Conservation (phyloP, 1,140 invertebrate genomes). For the Monochamus saltuarius region DNA sequence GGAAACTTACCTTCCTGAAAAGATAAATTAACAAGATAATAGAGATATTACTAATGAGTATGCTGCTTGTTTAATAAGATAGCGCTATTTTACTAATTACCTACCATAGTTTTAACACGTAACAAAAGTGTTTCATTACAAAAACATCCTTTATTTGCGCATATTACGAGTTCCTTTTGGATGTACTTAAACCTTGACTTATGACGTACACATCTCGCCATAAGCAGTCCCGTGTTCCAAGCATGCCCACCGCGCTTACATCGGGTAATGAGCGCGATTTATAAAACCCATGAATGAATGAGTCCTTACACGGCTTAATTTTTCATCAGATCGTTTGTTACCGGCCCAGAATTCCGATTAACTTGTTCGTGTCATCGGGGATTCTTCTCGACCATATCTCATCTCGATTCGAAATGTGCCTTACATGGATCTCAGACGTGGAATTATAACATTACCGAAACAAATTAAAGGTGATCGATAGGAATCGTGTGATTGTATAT, state of each 20-base stretch:
- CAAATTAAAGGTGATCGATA: conserved; percentile 8
- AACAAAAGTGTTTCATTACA: too few relatives aligned
- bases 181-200: too few relatives aligned
- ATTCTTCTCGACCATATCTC: conserved; percentile 33
- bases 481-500: too few relatives aligned
- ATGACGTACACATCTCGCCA: too few relatives aligned
- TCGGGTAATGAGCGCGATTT: conserved; percentile 43
- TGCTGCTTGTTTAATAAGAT: too few relatives aligned
- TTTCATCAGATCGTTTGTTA: conserved; percentile 45
- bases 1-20: too few relatives aligned
- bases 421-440: conserved; percentile 23
- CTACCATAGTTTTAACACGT: too few relatives aligned
- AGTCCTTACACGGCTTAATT: conserved; percentile 42
- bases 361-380: conserved; percentile 38
- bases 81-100: too few relatives aligned
- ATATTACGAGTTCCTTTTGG: too few relatives aligned
- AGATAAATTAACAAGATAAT: too few relatives aligned
- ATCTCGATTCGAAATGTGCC: conserved; percentile 31
- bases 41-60: too few relatives aligned
- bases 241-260: conserved; percentile 31
- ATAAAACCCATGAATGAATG: conserved; percentile 41
- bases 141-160: too few relatives aligned
- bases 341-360: conserved; percentile 38
- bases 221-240: conserved; percentile 25
- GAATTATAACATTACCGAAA: conserved; percentile 31